phyloP scores from a whole-genome alignment of 2,888 invertebrate species.

The Ichneumon xanthorius region DNA sequence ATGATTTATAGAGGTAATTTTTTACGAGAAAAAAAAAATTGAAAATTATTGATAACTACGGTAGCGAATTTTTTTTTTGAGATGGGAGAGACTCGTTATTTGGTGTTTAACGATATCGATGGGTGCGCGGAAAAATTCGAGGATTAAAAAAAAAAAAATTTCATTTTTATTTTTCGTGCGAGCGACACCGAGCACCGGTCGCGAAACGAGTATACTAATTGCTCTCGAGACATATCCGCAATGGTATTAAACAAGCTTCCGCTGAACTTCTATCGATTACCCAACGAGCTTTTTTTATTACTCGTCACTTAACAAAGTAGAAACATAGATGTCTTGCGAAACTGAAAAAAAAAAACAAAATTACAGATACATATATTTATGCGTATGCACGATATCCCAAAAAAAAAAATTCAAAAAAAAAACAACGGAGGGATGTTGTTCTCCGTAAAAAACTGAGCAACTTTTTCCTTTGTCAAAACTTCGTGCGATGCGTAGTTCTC shows the following conservation, averaged over 20 bases:
- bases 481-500: neutral
- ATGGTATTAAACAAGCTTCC: slow-evolving; percentile 30
- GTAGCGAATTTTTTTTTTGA: slow-evolving; percentile 12
- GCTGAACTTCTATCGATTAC: slow-evolving; percentile 22
- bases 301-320: slow-evolving; percentile 1
- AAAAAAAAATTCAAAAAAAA: neutral
- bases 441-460: neutral
- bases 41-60: slow-evolving; percentile 29
- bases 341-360: neutral
- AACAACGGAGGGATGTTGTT: neutral
- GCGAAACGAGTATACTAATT: slow-evolving; percentile 23
- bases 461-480: neutral
- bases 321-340: neutral
- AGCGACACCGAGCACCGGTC: slow-evolving; percentile 18
- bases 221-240: slow-evolving; percentile 45
- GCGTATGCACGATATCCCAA: neutral
- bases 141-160: neutral
- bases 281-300: slow-evolving; percentile 1
- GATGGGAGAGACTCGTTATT: slow-evolving; percentile 13
- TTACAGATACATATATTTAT: neutral
- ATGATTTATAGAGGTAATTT: slow-evolving; percentile 11
- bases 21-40: slow-evolving; percentile 4
- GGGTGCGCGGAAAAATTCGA: neutral
- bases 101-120: slow-evolving; percentile 21
- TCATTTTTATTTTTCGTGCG: neutral